Evolutionary conservation across 2,113 vertebrate genomes (phyloP), one percentile per base, ranked within the genome.

Genomic region (Origma solitaria): DNA sequence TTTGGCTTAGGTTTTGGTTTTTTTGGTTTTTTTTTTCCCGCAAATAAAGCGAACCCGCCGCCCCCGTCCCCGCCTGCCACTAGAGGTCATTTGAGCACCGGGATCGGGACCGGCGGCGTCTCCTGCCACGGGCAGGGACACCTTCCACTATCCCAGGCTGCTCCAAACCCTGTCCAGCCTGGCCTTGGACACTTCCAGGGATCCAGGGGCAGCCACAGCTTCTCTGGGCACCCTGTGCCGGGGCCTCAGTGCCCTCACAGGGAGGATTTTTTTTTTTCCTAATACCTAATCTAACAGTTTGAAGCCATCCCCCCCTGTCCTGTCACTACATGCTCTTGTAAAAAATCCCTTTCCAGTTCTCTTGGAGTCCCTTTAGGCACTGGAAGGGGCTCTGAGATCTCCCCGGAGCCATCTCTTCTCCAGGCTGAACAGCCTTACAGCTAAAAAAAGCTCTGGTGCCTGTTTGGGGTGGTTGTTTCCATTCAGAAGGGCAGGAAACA

Each of bases 81-180:
- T 96, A 97, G 98, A 93, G 96, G 97, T 91, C 97, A 97, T 92
- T 60, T 86, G 20, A 95, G 96, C 69, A 88, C 95, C 90, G 94
- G 94, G 35, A 64, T 42, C 80, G 69, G 65, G 50, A 50, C 47
- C 15, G 51, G 30, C 31, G 27, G 11, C 4, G 9, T 50, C 60
- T 82, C 61, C 60, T 14, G 77, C 19, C 60, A 4, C 0, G 70
- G 58, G 13, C 53, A 22, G 20, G 40, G 61, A 19, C 70, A 19
- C 2, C 24, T 69, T 0, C 54, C 87, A 1, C 40, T 2, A 2
- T 1, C n/a, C 40, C 62, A 19, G 21, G 17, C 0, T 47, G 54
- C 54, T 47, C 45, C 76, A 1, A 21, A 12, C 33, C 38, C 33
- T 0, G 10, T 25, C 78, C 87, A 49, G 0, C 45, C 86, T 6